Conservation (phyloP, 2,113 vertebrate genomes). For the Pachyramphus minor region DNA sequence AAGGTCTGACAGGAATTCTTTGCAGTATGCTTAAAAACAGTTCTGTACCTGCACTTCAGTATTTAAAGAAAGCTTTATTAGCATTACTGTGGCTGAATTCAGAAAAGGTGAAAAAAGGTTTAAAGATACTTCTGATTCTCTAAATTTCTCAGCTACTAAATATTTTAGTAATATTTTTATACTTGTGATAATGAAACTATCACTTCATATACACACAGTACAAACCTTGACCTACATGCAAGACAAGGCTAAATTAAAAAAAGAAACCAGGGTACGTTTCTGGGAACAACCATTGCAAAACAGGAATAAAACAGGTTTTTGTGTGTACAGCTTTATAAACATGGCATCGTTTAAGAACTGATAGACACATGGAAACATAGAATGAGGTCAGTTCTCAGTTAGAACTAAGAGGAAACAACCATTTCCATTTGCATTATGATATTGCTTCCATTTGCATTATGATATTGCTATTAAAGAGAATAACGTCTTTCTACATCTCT, state of each 20-base stretch:
- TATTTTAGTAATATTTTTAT: constrained; percentile 48
- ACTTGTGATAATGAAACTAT: constrained; percentile 54
- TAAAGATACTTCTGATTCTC: constrained; percentile 38
- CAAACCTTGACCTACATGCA: constrained; percentile 60
- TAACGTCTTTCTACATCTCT: constrained; percentile 65
- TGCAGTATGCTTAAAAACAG: not conserved
- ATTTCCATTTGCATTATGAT: constrained; percentile 63
- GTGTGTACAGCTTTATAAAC: constrained; percentile 41
- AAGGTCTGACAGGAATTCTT: not conserved
- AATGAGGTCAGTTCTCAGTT: constrained; percentile 49
- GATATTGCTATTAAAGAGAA: constrained; percentile 52
- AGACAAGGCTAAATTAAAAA: not conserved
- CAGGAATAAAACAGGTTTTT: constrained; percentile 5
- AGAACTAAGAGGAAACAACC: constrained; percentile 44
- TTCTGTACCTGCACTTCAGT: constrained; percentile 8
- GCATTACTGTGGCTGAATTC: constrained; percentile 30
- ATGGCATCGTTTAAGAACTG: constrained; percentile 40
- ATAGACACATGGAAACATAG: constrained; percentile 46
- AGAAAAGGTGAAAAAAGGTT: constrained; percentile 10
- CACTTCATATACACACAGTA: constrained; percentile 7
- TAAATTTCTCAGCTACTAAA: constrained; percentile 52
- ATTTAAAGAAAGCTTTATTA: not conserved
- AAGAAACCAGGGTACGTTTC: constrained; percentile 30
- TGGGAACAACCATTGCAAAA: constrained; percentile 44
- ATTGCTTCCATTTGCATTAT: constrained; percentile 61